These are phyloP conservation scores for Oreochromis spilurus DNA, from an alignment of 2,113 vertebrate species.

Conservation along the genomic window DNA sequence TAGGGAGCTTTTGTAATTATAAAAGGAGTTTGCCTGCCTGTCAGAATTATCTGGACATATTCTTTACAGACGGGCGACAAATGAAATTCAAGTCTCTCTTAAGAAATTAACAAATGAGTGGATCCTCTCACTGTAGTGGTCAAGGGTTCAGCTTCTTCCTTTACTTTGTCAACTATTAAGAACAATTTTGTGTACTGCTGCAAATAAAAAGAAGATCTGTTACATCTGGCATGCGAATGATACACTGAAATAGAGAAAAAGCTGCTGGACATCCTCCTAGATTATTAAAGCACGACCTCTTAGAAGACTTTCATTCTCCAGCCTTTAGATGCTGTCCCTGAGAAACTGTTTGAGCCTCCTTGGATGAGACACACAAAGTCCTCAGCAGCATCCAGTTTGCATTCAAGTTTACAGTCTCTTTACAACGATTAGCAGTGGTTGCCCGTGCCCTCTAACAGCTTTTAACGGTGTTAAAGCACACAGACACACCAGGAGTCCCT, in stretches of 20 bases:
- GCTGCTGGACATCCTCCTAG: neutral
- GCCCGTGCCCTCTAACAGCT: neutral
- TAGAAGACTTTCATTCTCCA: neutral
- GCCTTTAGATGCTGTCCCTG: neutral
- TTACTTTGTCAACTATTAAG: neutral
- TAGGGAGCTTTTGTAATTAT: neutral
- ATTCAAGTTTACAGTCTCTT: neutral
- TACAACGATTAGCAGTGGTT: constrained; percentile 2
- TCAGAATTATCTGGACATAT: neutral
- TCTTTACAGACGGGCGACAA: neutral
- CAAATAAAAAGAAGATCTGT: neutral
- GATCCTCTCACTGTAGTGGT: neutral
- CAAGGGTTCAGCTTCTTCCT: neutral
- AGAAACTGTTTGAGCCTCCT: neutral
- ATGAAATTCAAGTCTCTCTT: neutral
- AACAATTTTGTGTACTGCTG: neutral
- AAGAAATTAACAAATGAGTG: neutral
- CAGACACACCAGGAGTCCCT: constrained; percentile 15
- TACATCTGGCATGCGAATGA: neutral
- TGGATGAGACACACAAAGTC: neutral
- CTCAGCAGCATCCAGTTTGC: neutral
- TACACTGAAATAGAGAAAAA: neutral
- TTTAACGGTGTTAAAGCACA: constrained; percentile 40
- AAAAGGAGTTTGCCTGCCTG: neutral
- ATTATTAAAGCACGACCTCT: neutral